These are phyloP conservation scores for Philhelius pedissequus DNA, from an alignment of 2,888 invertebrate genomes.

Conservation along the genomic window DNA sequence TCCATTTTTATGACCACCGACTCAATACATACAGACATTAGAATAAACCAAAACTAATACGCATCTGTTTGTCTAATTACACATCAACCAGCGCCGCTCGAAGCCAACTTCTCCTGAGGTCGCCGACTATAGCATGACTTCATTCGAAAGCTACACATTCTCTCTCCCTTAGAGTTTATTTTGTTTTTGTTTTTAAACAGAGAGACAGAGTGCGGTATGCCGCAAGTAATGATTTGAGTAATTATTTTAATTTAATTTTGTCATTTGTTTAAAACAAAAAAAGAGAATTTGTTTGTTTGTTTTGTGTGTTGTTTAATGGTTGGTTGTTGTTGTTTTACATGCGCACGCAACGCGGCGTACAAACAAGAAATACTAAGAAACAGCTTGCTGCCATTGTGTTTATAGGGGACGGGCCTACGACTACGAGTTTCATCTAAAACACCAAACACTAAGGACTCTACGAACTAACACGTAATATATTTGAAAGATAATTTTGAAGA, in stretches of 20 bases:
- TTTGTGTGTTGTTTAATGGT: conserved; percentile 40
- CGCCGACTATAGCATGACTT: conserved; percentile 36
- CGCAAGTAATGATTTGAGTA: conserved; percentile 54
- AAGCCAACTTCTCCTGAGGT: conserved; percentile 39
- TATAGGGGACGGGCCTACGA: conserved; percentile 47
- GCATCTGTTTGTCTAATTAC: conserved; percentile 60
- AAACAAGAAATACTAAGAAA: conserved; percentile 64
- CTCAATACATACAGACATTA: conserved; percentile 53
- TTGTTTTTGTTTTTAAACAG: conserved; percentile 22
- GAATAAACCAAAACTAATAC: conserved; percentile 64
- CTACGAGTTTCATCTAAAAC: conserved; percentile 74
- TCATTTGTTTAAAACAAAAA: conserved; percentile 31
- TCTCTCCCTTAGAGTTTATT: conserved; percentile 10
- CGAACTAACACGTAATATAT: conserved; percentile 76
- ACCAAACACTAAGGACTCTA: conserved; percentile 77
- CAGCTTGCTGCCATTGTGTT: conserved; percentile 51
- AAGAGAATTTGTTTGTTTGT: conserved; percentile 39
- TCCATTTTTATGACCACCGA: conserved; percentile 24
- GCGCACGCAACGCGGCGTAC: conserved; percentile 44
- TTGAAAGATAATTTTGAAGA: conserved; percentile 75
- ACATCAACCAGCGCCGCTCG: conserved; percentile 54
- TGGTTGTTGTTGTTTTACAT: conserved; percentile 35
- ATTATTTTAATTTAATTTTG: conserved; percentile 28
- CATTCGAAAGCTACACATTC: conserved; percentile 37
- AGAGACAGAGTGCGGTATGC: conserved; percentile 38